Evolutionary conservation across 2,113 vertebrate species (phyloP), one percentile per base, ranked within the genome.

Genomic region (human (Homo sapiens)): DNA sequence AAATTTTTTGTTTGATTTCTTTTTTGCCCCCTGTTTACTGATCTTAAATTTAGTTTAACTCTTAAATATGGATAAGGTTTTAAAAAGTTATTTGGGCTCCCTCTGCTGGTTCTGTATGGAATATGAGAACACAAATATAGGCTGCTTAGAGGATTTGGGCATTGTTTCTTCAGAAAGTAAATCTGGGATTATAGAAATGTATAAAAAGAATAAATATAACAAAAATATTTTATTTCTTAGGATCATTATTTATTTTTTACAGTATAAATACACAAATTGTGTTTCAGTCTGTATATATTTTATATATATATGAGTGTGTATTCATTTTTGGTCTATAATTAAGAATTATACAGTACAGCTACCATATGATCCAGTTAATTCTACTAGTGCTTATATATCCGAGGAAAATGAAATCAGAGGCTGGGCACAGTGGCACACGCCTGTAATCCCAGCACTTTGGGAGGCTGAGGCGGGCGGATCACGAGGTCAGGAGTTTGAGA

Each of bases 91-190:
- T 79, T 70, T 89, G 80, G 79, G 81, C 94, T 93, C 97, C 93
- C 97, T 97, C 98, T 98, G 94, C 96, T 97, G 98, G 95, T 83
- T 82, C 10, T 95, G 13, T 27, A 22, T 90, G 73, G 79, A 64
- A 76, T n/a, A 96, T 66, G 78, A 95, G n/a, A 72, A 94, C 64
- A 55, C 16, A 90, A 89, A 81, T 52, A 9, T 1, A 59, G 30
- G 27, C 23, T 2, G 0, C 40, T 81, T 12, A 61, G 4, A 90
- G 55, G 59, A 90, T 83, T 38, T 50, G 9, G 43, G 35, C 55
- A 48, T 84, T 43, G 20, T 18, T 84, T 95, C 91, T 95, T 82
- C 9, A 76, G 30, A 86, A 90, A 78, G n/a, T 78, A 83, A 88
- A 57, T 76, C 30, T 92, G 14, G 27, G 17, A 38, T 70, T 79